Base-by-base conservation (phyloP, 2,797 vertebrate species). In the Dromococcyx pavoninus region DNA sequence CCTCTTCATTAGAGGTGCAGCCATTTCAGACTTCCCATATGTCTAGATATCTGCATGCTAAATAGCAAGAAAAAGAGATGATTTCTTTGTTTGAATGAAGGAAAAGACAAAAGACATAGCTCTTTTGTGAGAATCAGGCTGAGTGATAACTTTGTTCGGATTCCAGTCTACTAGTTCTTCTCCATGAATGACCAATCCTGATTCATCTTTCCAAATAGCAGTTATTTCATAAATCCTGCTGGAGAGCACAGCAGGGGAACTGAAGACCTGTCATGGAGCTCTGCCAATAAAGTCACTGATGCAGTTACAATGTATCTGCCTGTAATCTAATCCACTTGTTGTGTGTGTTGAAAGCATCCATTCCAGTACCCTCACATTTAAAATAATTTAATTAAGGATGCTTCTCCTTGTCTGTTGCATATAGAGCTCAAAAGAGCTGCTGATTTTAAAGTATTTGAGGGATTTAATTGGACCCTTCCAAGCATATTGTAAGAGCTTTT, bases 151-250 rank as follows among this genome's bases (percentile, higher is more conserved):
- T 89, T 90, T 89, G 70, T 86, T 81, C 93, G 50, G 48, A 86
- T 57, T 88, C 46, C 73, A 74, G 44, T 72, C 60, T 79, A 51
- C 87, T 81, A 79, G 84, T 93, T 93, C 69, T 64, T 86, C 76
- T 86, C 48, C 24, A 6, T 67, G 73, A 91, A 48, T 91, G 84
- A 78, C 72, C 62, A 80, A 67, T 96, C 96, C 82, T 61, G 71
- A 87, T 90, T 91, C 56, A 80, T 89, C 50, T 92, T 91, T 86
- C 56, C 67, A 94, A 94, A 89, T 84, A 86, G n/a, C 66, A 79
- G 53, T 72, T 79, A 67, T 80, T 78, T 84, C 46, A 82, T 88
- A 91, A 88, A 91, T 86, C 78, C 58, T 80, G 24, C 37, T 3
- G 4, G 41, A 78, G 30, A 78, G 74, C 65, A 66, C 72, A 93